Evolutionary conservation across 2,797 vertebrate species (phyloP), one percentile per base, ranked within the genome.

Genomic region (Gallinago nigripennis): DNA sequence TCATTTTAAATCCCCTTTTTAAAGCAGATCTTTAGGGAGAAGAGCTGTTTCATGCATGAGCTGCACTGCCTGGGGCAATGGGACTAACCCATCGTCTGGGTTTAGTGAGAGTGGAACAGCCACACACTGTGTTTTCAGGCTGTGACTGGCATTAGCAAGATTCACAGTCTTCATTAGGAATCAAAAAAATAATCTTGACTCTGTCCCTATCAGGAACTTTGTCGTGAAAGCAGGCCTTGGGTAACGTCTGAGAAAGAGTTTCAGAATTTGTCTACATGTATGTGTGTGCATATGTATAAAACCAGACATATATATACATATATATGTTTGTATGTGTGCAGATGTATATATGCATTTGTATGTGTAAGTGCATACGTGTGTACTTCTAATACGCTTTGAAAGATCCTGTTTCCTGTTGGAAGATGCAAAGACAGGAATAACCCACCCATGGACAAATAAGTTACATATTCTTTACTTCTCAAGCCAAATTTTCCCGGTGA

Each of bases 401-500:
- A 94, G 92, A 92, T 50, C 65, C 24, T 4, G 2, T 92, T 96
- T 95, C 89, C 92, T 91, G 48, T 30, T 84, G 63, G 56, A 92
- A 94, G 80, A 94, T 35, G 82, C 71, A 94, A 88, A 90, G 85
- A 60, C 87, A 69, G 0, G 0, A 92, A 66, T 33, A 94, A 95
- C 64, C 70, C 78, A 95, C 88, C 85, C 95, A 86, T 76, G 88
- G 87, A 80, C 87, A 94, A 94, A 95, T 86, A 82, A 84, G 70
- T 89, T 93, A 90, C 87, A 51, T 65, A 58, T 70, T 94, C 95
- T 79, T 94, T 70, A 91, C 43, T 87, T 92, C 70, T 95, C 64
- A 68, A 93, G 91, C 88, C 92, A 96, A 95, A 94, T 91, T 82
- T 54, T 91, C 91, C 90, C 65, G 76, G 87, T 60, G 88, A 93